Evolutionary conservation across 2,888 invertebrate species (phyloP).

Genomic region (Physocephala rufipes): DNA sequence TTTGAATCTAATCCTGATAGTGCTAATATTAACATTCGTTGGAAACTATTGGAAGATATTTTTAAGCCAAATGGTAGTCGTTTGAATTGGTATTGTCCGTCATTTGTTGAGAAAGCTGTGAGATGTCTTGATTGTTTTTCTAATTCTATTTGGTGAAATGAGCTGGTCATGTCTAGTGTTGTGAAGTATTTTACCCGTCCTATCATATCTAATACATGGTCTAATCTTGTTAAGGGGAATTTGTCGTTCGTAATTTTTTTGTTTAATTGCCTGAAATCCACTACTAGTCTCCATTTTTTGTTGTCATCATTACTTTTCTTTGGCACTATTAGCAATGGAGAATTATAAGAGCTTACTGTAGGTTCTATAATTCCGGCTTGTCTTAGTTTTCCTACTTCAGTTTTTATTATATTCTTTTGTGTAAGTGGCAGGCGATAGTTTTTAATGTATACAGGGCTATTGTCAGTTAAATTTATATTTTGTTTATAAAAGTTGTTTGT

Average conservation of each 20-base stretch:
- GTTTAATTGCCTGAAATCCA: slow-evolving; percentile 39
- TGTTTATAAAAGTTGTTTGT: slow-evolving; percentile 4
- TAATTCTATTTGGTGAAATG: slow-evolving; percentile 40
- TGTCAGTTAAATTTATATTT: not conserved
- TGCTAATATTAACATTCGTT: slow-evolving; percentile 44
- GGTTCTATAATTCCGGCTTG: slow-evolving; percentile 36
- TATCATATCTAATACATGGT: slow-evolving; percentile 37
- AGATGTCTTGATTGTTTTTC: slow-evolving; percentile 37
- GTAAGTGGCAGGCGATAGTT: not conserved
- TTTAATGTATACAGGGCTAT: not conserved
- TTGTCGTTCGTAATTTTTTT: slow-evolving; percentile 37
- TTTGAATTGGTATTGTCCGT: slow-evolving; percentile 42
- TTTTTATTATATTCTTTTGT: not conserved
- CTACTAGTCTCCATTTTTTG: slow-evolving; percentile 37
- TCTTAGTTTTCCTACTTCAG: not conserved
- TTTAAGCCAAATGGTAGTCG: slow-evolving; percentile 42
- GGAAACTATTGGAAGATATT: slow-evolving; percentile 41
- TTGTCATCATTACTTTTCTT: slow-evolving; percentile 31
- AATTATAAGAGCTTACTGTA: slow-evolving; percentile 40
- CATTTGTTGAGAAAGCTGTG: slow-evolving; percentile 40
- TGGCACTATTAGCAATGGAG: slow-evolving; percentile 40
- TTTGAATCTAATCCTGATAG: slow-evolving; percentile 33
- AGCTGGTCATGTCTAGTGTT: slow-evolving; percentile 39
- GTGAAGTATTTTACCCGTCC: slow-evolving; percentile 42
- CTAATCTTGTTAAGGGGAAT: slow-evolving; percentile 37